Conservation (phyloP, 2,113 vertebrate genomes). For the Dolichallabes microphthalmus region DNA sequence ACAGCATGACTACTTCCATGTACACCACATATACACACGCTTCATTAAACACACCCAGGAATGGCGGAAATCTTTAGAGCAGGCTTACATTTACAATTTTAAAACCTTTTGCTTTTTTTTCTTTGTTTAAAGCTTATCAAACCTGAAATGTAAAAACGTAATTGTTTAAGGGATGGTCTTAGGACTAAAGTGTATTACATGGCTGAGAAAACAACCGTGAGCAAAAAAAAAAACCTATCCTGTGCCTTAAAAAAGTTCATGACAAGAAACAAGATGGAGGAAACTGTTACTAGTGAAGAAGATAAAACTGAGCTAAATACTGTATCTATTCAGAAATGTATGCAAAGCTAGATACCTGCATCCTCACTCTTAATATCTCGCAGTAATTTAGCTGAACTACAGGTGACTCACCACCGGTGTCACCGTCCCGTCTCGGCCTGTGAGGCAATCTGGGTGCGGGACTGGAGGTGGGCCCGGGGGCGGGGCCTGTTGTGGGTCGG, state of each 20-base stretch:
- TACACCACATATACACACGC: background rate
- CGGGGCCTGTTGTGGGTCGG: conserved; percentile 69
- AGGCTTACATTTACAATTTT: background rate
- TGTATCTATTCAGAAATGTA: background rate
- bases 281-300: background rate
- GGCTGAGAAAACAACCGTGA: background rate
- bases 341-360: background rate
- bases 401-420: conserved; percentile 73
- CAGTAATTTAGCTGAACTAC: background rate
- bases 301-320: background rate
- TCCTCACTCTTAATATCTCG: background rate
- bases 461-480: conserved; percentile 51
- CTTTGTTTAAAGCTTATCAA: no score
- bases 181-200: background rate
- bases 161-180: background rate
- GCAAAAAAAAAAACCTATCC: no score
- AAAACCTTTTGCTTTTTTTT: background rate
- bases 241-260: background rate
- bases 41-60: background rate
- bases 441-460: conserved; percentile 66
- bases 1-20: background rate
- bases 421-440: conserved; percentile 81
- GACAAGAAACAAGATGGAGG: background rate
- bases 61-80: background rate
- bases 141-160: background rate